Base-by-base conservation (phyloP, 92 coral and sea anemone species). In the Epizoanthus stellaris region DNA sequence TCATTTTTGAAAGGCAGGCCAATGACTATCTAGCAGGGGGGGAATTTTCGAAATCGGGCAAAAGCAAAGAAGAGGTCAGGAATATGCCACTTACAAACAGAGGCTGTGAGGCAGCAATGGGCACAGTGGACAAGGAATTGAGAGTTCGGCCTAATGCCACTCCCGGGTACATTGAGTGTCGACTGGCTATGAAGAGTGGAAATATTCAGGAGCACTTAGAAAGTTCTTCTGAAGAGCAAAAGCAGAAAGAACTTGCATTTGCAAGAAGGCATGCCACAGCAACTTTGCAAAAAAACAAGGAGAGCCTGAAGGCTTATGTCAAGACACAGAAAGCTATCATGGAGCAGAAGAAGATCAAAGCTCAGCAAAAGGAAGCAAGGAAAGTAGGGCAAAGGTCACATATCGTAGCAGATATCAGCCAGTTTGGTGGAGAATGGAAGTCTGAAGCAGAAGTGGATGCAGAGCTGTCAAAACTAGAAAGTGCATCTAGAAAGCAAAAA, bases 21-120 rank as follows among this genome's bases (percentile, higher is more conserved):
- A 65, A 16, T 1, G 81, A 75, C 67, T 75, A 75, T 75, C 67
- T 75, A 13, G 30, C 81, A 10, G 81, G 36, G 25, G 25, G 81
- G 30, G 36, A 76, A 40, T 58, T 58, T 76, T 2, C 82, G n/a
- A 58, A 30, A 38, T 21, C 65, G 2, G 53, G 34, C 49, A 57
- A 76, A n/a, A 38, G 40, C 17, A 20, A 30, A 58, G 82, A 76
- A 38, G 17, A 58, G 38, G 68, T 58, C 12, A 10, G 82, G 23
- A 76, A 76, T 76, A 25, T 30, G 25, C 69, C 82, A n/a, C 69
- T 76, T 30, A 76, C 82, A 58, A 76, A 76, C 69, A 76, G 69
- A 16, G 69, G 69, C 40, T 76, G 82, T 58, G 82, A 76, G 82
- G 69, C 69, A 76, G 82, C 82, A 20, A 76, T 30, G 82, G 82